Percentiles rank a stretch among this genome's conserved stretches.
phyloP scores from a whole-genome alignment of 2,797 vertebrate species.

The Mus minutoides region DNA sequence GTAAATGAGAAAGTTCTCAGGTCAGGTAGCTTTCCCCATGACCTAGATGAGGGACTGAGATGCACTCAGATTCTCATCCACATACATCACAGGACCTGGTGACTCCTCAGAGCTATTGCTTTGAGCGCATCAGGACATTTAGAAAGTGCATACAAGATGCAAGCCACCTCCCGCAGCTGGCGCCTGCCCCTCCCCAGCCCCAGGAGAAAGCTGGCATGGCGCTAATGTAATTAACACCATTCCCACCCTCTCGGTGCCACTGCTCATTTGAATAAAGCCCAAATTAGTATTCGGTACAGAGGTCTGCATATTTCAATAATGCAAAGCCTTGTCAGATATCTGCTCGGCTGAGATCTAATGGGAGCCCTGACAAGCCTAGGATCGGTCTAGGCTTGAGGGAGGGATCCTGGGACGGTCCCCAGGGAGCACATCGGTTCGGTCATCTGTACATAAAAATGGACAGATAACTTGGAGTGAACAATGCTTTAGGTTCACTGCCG shows the following conservation, averaged over 20 bases:
- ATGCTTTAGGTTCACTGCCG: too few relatives aligned
- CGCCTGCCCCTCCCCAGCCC: not conserved
- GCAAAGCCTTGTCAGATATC: conserved; percentile 2
- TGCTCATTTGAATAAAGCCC: conserved; percentile 57
- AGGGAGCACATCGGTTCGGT: fast-evolving
- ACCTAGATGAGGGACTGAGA: fast-evolving
- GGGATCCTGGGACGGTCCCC: not conserved
- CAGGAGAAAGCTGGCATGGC: not conserved
- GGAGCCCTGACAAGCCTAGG: not conserved
- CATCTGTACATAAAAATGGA: not conserved
- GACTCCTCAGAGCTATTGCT: fast-evolving
- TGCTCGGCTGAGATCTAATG: fast-evolving
- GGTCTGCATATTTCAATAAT: conserved; percentile 60
- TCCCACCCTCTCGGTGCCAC: conserved; percentile 17
- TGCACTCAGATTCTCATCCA: fast-evolving
- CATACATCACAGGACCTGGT: fast-evolving
- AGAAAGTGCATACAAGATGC: not conserved
- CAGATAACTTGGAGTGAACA: fast-evolving
- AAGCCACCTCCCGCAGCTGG: not conserved
- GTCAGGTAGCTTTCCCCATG: fast-evolving
- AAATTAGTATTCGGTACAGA: conserved; percentile 31
- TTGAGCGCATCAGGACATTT: not conserved
- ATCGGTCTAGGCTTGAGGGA: fast-evolving
- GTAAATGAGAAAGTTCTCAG: too few relatives aligned
- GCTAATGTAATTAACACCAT: conserved; percentile 55